phyloP scores from a whole-genome alignment of 2,113 vertebrate species.

The Ceyx margarethae region DNA sequence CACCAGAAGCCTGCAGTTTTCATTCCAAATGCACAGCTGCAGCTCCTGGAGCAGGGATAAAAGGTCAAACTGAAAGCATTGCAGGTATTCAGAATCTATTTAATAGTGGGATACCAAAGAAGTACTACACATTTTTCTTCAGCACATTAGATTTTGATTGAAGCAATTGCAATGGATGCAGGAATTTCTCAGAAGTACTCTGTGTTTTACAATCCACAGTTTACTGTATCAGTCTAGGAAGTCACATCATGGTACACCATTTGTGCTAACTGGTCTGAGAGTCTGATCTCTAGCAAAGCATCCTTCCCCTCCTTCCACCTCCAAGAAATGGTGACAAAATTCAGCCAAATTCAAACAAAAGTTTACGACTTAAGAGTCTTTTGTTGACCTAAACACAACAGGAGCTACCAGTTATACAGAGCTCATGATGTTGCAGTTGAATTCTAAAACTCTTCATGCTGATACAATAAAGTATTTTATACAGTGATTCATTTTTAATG shows the following conservation, averaged over 20 bases:
- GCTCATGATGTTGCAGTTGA: constrained; percentile 45
- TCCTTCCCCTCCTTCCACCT: background rate
- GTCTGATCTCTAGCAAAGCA: constrained; percentile 15
- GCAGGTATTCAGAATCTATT: constrained; percentile 59
- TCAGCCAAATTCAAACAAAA: constrained; percentile 24
- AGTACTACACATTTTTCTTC: constrained; percentile 63
- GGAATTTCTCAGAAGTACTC: constrained; percentile 39
- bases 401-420: constrained; percentile 61
- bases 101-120: constrained; percentile 63
- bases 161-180: constrained; percentile 53
- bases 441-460: constrained; percentile 64
- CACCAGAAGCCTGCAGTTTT: background rate
- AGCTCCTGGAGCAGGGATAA: background rate
- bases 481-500: constrained; percentile 83
- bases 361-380: constrained; percentile 12
- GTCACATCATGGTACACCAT: constrained; percentile 1
- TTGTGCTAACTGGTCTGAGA: constrained; percentile 28
- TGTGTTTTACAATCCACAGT: constrained; percentile 50
- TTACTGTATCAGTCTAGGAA: constrained; percentile 51
- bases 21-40: background rate
- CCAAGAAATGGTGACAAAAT: constrained; percentile 12
- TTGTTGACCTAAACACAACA: constrained; percentile 47
- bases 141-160: constrained; percentile 60
- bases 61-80: constrained; percentile 61
- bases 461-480: constrained; percentile 76